Evolutionary conservation across 2,113 vertebrate species (phyloP), one percentile per base, ranked within the genome.

Genomic region (Cercopithecus mona): DNA sequence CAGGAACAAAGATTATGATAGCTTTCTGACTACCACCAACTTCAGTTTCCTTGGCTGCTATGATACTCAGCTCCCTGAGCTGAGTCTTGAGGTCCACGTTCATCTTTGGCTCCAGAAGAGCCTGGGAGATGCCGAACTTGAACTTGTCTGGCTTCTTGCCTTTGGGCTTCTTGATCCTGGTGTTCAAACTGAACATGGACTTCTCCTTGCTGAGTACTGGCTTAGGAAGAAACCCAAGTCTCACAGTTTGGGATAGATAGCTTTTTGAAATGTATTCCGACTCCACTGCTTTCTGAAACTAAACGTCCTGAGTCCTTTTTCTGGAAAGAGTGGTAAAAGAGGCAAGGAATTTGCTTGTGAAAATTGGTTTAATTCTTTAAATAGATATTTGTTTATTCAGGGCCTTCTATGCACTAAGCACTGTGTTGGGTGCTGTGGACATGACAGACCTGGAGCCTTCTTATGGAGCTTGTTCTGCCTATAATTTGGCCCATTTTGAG

Each of bases 231-330:
- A 64, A 27, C 27, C 27, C 27, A 64, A 14, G 27, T 14, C 61
- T 30, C 61, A 23, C 57, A 14, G 61, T 30, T 30, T 64, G 61
- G 61, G 5, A 94, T 25, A 81, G 59, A 50, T 2, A 64, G 45
- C 38, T 86, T 95, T 96, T 79, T 17, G 23, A 92, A 96, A 79
- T 82, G 48, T 48, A 40, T 83, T 88, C 90, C 93, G 27, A 48
- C 2, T 48, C 66, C 35, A 48, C 13, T 93, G 50, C 50, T 91
- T 93, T 85, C 92, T 93, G 45, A 91, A 81, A 91, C 23, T 35
- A 91, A 66, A 90, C 35, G 30, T 40, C 70, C 23, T 89, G 27
- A 85, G 25, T 61, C 50, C 13, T 43, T 64, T 97, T 85, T 76
- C 68, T 88, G 90, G 73, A 96, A 81, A 73, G 27, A 32, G 35